These are phyloP conservation scores for Fukomys damarensis DNA, from an alignment of 2,113 vertebrate species.

Conservation along the genomic window DNA sequence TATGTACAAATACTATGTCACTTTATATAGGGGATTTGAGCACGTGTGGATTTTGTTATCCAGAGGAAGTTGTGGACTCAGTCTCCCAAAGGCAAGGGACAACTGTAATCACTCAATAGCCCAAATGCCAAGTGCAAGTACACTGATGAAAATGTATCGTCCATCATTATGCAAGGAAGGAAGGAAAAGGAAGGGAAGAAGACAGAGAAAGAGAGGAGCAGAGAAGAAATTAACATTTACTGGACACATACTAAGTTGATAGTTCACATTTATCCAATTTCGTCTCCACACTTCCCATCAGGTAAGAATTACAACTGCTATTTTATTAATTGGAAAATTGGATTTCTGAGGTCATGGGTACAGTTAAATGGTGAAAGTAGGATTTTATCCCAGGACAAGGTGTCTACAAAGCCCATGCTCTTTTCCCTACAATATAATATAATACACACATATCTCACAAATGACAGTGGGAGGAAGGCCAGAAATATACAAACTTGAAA, in stretches of 20 bases:
- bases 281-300: not conserved
- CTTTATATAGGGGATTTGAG: not conserved
- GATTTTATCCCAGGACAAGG: not conserved
- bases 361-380: not conserved
- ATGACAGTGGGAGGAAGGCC: not conserved
- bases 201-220: not conserved
- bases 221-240: not conserved
- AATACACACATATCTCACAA: not conserved
- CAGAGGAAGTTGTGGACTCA: not conserved
- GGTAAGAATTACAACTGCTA: not conserved
- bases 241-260: not conserved
- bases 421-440: not conserved
- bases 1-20: not conserved
- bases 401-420: not conserved
- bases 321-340: not conserved
- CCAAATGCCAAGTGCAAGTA: slow-evolving; percentile 2
- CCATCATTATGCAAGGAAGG: not conserved
- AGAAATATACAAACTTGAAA: not conserved
- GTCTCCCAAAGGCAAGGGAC: not conserved
- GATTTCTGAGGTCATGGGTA: not conserved
- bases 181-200: not conserved
- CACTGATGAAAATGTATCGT: not conserved
- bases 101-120: not conserved
- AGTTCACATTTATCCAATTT: not conserved
- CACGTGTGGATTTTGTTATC: not conserved